Evolutionary conservation across 2,888 invertebrate species (phyloP), one percentile per base, ranked within the genome.

Genomic region (Charanyca ferruginea): DNA sequence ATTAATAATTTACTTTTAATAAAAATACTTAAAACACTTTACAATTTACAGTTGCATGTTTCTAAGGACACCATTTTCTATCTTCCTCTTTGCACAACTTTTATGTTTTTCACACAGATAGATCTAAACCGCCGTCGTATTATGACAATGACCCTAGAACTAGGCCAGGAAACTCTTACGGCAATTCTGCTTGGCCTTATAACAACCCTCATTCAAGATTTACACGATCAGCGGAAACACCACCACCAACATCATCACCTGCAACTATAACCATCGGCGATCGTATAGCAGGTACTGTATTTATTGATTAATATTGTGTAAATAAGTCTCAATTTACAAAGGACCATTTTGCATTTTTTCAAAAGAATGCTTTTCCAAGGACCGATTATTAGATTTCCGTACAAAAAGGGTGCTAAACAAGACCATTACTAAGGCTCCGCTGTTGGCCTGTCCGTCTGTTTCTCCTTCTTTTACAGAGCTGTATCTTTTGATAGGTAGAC

Each of bases 201-300:
- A 45, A 65, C 18, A n/a, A n/a, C n/a, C 70, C 35, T 32, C 38
- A 51, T 22, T 35, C 42, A 9, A 76, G 83, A 20, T 54, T 55
- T 9, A n/a, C 18, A 1, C 77, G 80, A 0, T 64, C 70, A 3
- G 53, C 42, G n/a, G 25, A 62, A 9, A 54, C 0, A 13, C 38
- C 38, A n/a, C 41, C 64, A 3, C 35, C 72, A 9, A 54, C 0
- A 13, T 38, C 38, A n/a, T 35, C 64, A 3, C 35, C 72, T 28
- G 66, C 32, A 11, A 41, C 25, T 11, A 49, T 79, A 0, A 60
- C 70, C 18, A 52, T 80, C 35, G 80, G 60, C 13, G 45, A 73
- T 62, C 82, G 80, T 35, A 80, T 80, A 22, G 67, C 83, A 66
- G 80, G 80, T 80, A 79, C 18, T 13, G 28, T 69, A 32, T 32